Percentiles rank a stretch among this genome's conserved stretches.
Evolutionary conservation across 2,797 vertebrate genomes (phyloP).

Genomic region (Serranus cabrilla): DNA sequence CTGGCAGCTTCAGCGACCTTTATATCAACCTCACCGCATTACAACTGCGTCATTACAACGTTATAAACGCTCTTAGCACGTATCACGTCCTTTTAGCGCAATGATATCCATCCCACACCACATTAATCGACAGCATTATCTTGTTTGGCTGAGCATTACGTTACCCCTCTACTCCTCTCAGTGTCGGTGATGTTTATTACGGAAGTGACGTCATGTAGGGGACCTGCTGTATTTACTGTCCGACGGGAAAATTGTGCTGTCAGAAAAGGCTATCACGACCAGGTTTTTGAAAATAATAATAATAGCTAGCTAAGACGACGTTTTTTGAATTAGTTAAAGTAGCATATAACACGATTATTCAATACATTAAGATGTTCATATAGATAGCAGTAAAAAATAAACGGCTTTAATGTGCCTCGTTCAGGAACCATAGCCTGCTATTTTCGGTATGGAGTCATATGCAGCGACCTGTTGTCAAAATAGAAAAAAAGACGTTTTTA

Average conservation of each 20-base stretch:
- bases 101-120: background rate
- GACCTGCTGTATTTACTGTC: conserved; percentile 67
- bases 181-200: conserved; percentile 67
- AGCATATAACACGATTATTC: rapidly evolving
- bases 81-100: background rate
- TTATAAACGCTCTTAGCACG: background rate
- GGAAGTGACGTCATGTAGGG: conserved; percentile 62
- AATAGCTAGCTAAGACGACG: no score
- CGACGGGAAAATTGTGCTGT: conserved; percentile 52
- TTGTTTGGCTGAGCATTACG: conserved; percentile 7
- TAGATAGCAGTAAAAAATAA: background rate
- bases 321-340: background rate
- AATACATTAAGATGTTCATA: background rate
- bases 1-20: conserved; percentile 31
- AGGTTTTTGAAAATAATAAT: background rate
- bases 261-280: conserved; percentile 3
- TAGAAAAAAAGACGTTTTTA: conserved; percentile 2
- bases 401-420: background rate
- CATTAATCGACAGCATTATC: conserved; percentile 4
- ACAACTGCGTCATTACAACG: conserved; percentile 13
- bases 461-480: conserved; percentile 27
- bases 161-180: conserved; percentile 17
- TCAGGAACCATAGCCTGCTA: background rate
- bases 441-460: conserved; percentile 13
- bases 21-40: conserved; percentile 9